Conservation (phyloP, 2,888 invertebrate genomes). For the Dendrolimus houi region DNA sequence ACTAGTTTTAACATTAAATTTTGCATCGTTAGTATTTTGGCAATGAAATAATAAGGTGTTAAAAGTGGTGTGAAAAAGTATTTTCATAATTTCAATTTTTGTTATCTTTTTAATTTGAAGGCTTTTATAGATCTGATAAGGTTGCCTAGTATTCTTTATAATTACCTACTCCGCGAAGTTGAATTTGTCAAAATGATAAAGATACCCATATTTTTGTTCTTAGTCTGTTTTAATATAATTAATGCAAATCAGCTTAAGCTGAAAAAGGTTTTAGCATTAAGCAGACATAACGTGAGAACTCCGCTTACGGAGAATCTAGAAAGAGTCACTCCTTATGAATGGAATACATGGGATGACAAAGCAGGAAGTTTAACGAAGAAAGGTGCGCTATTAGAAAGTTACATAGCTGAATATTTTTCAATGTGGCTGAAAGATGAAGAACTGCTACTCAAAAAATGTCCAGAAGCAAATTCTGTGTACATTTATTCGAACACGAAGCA, state of each 20-base stretch:
- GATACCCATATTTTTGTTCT: too few species aligned
- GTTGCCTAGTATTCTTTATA: too few species aligned
- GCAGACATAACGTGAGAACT: slow-evolving; percentile 49
- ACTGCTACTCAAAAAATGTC: slow-evolving; percentile 33
- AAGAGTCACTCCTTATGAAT: slow-evolving; percentile 29
- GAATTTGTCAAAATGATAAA: too few species aligned
- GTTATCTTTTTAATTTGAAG: too few species aligned
- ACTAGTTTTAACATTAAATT: too few species aligned
- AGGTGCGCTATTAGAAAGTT: slow-evolving; percentile 44
- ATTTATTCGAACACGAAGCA: slow-evolving; percentile 47
- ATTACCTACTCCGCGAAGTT: too few species aligned
- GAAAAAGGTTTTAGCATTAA: slow-evolving; percentile 42
- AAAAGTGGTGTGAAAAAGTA: too few species aligned
- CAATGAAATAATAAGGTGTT: too few species aligned
- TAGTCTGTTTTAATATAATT: too few species aligned
- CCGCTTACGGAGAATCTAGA: slow-evolving; percentile 34
- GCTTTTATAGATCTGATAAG: too few species aligned
- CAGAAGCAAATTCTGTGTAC: slow-evolving; percentile 24
- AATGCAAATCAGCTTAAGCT: neutral
- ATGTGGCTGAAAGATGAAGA: slow-evolving; percentile 36
- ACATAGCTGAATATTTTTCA: slow-evolving; percentile 45
- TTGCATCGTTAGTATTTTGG: too few species aligned
- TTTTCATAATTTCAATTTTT: too few species aligned
- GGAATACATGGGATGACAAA: slow-evolving; percentile 37
- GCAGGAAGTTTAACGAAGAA: slow-evolving; percentile 42